phyloP scores from a whole-genome alignment of 2,797 vertebrate species.

The Acanthurus leucopareius region DNA sequence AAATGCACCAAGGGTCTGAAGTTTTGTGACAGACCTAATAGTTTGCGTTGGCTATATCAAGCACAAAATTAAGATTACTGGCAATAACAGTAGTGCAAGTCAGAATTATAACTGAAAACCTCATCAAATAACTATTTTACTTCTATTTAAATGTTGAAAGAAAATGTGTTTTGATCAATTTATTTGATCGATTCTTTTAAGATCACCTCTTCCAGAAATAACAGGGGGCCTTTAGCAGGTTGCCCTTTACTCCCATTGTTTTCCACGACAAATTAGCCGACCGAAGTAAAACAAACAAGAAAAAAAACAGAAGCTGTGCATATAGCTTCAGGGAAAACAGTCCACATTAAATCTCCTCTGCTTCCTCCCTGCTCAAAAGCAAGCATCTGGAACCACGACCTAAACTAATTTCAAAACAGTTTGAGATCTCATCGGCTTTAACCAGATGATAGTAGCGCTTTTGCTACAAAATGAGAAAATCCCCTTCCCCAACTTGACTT shows the following conservation, averaged over 20 bases:
- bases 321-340: conserved; percentile 53
- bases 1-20: conserved; percentile 52
- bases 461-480: conserved; percentile 62
- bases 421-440: conserved; percentile 54
- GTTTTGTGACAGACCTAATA: conserved; percentile 14
- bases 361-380: conserved; percentile 50
- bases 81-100: neutral
- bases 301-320: conserved; percentile 8
- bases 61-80: neutral
- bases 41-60: conserved; percentile 19
- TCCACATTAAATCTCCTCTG: conserved; percentile 44
- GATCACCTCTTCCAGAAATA: neutral
- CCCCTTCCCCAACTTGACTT: conserved; percentile 31
- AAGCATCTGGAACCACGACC: conserved; percentile 60
- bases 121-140: neutral
- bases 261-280: conserved; percentile 44
- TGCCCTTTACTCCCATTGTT: conserved; percentile 41
- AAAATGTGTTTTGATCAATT: neutral
- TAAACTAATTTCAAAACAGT: conserved; percentile 62
- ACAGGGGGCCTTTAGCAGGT: conserved; percentile 17
- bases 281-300: conserved; percentile 23
- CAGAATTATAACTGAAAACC: neutral
- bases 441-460: conserved; percentile 44
- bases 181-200: conserved; percentile 14
- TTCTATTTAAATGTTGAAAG: neutral